These are phyloP conservation scores for Myiozetetes cayanensis DNA, from an alignment of 2,113 vertebrate genomes.

Conservation along the genomic window DNA sequence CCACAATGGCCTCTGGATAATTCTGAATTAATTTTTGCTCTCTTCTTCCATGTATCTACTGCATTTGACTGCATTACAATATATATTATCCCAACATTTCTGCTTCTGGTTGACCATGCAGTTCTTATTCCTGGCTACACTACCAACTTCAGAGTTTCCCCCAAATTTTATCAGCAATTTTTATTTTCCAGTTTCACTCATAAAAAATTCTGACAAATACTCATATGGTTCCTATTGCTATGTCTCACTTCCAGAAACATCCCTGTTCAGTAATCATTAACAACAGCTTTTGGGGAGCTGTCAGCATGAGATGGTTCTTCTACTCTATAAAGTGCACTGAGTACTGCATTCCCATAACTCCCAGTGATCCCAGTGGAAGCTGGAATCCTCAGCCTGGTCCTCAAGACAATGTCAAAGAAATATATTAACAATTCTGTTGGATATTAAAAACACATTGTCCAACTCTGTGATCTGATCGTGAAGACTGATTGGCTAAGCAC, in stretches of 20 bases:
- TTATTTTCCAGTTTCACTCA: neutral
- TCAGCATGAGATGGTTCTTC: neutral
- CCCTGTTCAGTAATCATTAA: neutral
- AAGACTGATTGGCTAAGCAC: neutral
- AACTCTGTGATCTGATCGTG: neutral
- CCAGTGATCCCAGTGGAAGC: neutral
- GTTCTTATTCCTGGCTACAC: neutral
- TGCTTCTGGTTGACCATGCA: neutral
- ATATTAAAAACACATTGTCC: constrained; percentile 20
- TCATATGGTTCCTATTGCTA: neutral
- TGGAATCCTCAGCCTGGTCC: neutral
- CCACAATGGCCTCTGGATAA: neutral
- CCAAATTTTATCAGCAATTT: neutral
- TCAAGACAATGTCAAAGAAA: constrained; percentile 4
- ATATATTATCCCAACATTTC: neutral
- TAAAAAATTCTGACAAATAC: neutral
- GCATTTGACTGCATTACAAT: neutral
- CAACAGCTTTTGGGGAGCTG: neutral
- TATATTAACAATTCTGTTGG: neutral
- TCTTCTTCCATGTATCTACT: neutral
- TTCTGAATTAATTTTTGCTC: neutral
- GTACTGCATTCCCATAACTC: neutral
- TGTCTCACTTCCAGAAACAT: neutral
- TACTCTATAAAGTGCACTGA: neutral
- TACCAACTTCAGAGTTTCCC: neutral